Evolutionary conservation across 2,888 invertebrate species (phyloP).

Genomic region (Spatulosminthurus flaviceps): DNA sequence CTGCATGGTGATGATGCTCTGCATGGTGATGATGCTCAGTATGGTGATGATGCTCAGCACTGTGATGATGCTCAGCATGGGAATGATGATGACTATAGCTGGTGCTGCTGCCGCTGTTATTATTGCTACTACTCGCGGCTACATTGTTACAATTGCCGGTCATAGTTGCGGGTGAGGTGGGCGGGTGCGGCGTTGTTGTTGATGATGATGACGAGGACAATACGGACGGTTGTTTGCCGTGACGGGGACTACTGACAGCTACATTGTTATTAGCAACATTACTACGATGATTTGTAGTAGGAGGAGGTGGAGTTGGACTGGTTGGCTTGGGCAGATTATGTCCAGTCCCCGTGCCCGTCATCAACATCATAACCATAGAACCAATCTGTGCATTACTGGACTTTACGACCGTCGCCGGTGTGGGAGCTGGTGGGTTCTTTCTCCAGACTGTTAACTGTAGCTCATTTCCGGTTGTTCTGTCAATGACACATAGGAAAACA

Average conservation of each 20-base stretch:
- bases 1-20: not conserved
- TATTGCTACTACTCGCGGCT: not conserved
- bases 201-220: not conserved
- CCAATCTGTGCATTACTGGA: constrained; percentile 36
- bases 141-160: not conserved
- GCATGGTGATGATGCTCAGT: constrained; percentile 3
- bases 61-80: constrained; percentile 26
- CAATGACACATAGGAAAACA: constrained; percentile 15
- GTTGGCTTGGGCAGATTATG: not conserved
- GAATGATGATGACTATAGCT: not conserved
- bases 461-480: constrained; percentile 57
- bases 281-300: not conserved
- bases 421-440: constrained; percentile 46
- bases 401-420: constrained; percentile 15
- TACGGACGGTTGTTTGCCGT: not conserved
- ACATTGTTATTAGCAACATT: constrained; percentile 12
- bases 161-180: not conserved
- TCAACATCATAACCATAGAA: constrained; percentile 47
- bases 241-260: constrained; percentile 5
- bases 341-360: constrained; percentile 42
- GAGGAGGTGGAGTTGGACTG: constrained; percentile 4
- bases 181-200: not conserved
- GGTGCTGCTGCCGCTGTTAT: not conserved
- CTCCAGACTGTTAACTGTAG: constrained; percentile 60
- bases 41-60: constrained; percentile 3